Percentiles rank a stretch among this genome's conserved stretches.
Conservation (phyloP, 2,888 invertebrate species). For the Amphimallon solstitiale region DNA sequence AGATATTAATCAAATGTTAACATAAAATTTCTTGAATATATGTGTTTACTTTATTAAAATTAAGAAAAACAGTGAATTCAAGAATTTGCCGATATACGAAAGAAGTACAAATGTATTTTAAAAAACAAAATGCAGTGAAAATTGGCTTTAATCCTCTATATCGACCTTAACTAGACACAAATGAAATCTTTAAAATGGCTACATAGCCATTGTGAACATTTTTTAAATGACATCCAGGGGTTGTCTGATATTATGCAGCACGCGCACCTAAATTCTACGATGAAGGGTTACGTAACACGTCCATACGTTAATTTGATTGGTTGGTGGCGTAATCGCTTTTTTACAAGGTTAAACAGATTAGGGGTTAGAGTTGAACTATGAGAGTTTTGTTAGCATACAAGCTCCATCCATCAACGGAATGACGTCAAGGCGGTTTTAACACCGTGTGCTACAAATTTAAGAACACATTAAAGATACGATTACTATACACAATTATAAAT, state of each 20-base stretch:
- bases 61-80: too few relatives aligned
- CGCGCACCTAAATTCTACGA: background rate
- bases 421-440: slow-evolving; percentile 23
- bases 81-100: too few relatives aligned
- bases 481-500: too few relatives aligned
- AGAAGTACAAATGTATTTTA: too few relatives aligned
- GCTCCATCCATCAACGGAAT: slow-evolving; percentile 15
- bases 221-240: slow-evolving; percentile 4
- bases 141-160: too few relatives aligned
- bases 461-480: slow-evolving; percentile 15
- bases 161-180: too few relatives aligned
- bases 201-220: slow-evolving; percentile 3
- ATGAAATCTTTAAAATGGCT: slow-evolving; percentile 20
- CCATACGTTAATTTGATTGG: slow-evolving; percentile 48
- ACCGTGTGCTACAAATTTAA: slow-evolving; percentile 17
- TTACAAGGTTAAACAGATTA: slow-evolving; percentile 47
- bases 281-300: slow-evolving; percentile 48
- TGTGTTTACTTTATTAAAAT: too few relatives aligned
- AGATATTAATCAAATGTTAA: too few relatives aligned
- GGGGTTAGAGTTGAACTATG: slow-evolving; percentile 43
- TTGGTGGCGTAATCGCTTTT: slow-evolving; percentile 40
- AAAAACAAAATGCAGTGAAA: too few relatives aligned
- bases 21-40: too few relatives aligned
- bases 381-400: slow-evolving; percentile 4
- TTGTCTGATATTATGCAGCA: slow-evolving; percentile 1